These are phyloP conservation scores for Sycophaga agraensis DNA, from an alignment of 1,140 invertebrate genomes.

Conservation along the genomic window DNA sequence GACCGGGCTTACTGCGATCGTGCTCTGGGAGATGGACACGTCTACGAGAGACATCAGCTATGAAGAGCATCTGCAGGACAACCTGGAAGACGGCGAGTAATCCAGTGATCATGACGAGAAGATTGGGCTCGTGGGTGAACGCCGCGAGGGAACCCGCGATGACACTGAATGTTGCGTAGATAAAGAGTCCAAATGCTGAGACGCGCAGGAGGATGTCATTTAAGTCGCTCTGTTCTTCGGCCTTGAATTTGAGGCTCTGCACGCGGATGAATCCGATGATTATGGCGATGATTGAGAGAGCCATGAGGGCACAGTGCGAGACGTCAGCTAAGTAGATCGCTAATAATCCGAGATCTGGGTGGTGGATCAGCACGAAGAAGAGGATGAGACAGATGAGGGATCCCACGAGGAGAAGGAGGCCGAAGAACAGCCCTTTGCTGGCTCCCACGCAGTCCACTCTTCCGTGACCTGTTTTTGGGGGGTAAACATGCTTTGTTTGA, in stretches of 20 bases:
- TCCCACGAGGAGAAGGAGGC: conserved; percentile 84
- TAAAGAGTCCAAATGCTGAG: conserved; percentile 88
- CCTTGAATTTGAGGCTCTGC: conserved; percentile 83
- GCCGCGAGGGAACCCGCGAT: conserved; percentile 84
- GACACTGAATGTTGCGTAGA: conserved; percentile 90
- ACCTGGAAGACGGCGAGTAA: conserved; percentile 85
- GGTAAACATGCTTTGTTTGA: conserved; percentile 11
- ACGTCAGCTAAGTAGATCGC: conserved; percentile 89
- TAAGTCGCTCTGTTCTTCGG: conserved; percentile 82
- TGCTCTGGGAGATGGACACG: conserved; percentile 88
- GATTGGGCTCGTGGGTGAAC: conserved; percentile 81
- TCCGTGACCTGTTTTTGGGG: conserved; percentile 64
- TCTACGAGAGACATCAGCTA: conserved; percentile 88
- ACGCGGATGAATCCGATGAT: conserved; percentile 84
- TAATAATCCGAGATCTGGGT: conserved; percentile 74
- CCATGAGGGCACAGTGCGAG: conserved; percentile 85
- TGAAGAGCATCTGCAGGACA: conserved; percentile 89
- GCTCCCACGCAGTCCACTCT: conserved; percentile 90
- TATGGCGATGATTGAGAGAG: conserved; percentile 83
- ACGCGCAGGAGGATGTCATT: conserved; percentile 89
- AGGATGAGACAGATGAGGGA: conserved; percentile 90
- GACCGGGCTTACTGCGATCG: conserved; percentile 88
- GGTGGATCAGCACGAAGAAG: conserved; percentile 89
- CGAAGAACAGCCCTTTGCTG: conserved; percentile 91
- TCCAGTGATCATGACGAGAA: conserved; percentile 87